Evolutionary conservation across 2,888 invertebrate species (phyloP).

Genomic region (Dermolepida albohirtum): DNA sequence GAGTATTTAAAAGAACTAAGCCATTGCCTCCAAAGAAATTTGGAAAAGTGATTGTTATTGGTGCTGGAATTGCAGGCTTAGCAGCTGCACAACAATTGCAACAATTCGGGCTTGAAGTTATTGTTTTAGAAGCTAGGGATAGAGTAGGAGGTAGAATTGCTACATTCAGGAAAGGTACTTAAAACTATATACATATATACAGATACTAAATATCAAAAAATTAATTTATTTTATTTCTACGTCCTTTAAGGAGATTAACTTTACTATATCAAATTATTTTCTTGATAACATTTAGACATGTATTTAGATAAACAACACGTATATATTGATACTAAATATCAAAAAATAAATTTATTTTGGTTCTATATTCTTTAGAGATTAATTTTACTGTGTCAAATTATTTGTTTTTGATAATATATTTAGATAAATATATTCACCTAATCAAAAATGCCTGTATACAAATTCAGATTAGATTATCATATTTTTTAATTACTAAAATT

Average conservation of each 20-base stretch:
- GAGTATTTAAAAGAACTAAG: slow-evolving; percentile 90
- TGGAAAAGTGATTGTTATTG: slow-evolving; percentile 75
- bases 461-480: no score
- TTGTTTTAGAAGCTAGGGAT: slow-evolving; percentile 88
- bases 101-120: slow-evolving; percentile 96
- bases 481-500: no score
- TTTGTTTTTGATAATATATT: not conserved
- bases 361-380: slow-evolving; percentile 65
- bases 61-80: slow-evolving; percentile 91
- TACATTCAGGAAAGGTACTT: slow-evolving; percentile 89
- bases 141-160: slow-evolving; percentile 97
- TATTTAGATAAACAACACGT: no score
- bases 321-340: no score
- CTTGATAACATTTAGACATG: no score
- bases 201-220: no score
- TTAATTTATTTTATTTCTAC: no score
- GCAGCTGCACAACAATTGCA: slow-evolving; percentile 95
- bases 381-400: slow-evolving; percentile 4
- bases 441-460: no score
- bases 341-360: no score
- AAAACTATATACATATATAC: slow-evolving; percentile 61
- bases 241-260: slow-evolving; percentile 66
- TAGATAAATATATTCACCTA: no score
- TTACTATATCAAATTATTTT: slow-evolving; percentile 6
- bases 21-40: slow-evolving; percentile 75